These are phyloP conservation scores for Enchytraeus crypticus DNA, from an alignment of 2,888 invertebrate species.

Conservation along the genomic window DNA sequence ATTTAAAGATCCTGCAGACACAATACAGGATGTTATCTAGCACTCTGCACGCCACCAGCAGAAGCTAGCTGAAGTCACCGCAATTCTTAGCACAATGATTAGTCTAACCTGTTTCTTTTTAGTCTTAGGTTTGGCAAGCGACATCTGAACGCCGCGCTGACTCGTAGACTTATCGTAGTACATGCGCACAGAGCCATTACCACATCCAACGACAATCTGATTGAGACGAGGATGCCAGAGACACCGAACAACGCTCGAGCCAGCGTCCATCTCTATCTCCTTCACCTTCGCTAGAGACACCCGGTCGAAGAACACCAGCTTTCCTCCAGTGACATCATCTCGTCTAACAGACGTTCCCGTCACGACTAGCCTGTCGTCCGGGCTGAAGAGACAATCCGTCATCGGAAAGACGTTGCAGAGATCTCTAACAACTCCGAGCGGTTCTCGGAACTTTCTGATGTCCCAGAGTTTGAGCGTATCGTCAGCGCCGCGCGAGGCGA, in stretches of 20 bases:
- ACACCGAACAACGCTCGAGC: slow-evolving; percentile 69
- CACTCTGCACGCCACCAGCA: too few relatives aligned
- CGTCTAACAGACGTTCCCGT: slow-evolving; percentile 76
- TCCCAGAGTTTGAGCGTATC: slow-evolving; percentile 94
- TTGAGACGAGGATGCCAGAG: slow-evolving; percentile 97
- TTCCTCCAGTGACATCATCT: slow-evolving; percentile 35
- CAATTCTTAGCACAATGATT: too few relatives aligned
- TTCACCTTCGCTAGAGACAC: slow-evolving; percentile 66
- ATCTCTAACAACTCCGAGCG: slow-evolving; percentile 61
- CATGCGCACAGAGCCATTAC: slow-evolving; percentile 78
- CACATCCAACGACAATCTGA: slow-evolving; percentile 85
- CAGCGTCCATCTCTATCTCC: slow-evolving; percentile 65
- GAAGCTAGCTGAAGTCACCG: too few relatives aligned
- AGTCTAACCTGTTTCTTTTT: slow-evolving; percentile 43
- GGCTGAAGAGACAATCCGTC: slow-evolving; percentile 70
- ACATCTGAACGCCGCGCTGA: slow-evolving; percentile 50
- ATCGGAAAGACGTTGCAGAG: slow-evolving; percentile 69
- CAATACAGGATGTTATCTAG: too few relatives aligned
- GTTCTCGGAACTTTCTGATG: slow-evolving; percentile 68
- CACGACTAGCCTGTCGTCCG: slow-evolving; percentile 77
- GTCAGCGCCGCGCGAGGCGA: slow-evolving; percentile 79
- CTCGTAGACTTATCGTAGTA: slow-evolving; percentile 82
- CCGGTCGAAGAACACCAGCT: slow-evolving; percentile 68
- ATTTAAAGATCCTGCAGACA: too few relatives aligned
- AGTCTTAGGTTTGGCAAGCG: slow-evolving; percentile 29